Percentiles rank a stretch among this genome's conserved stretches.
phyloP scores from a whole-genome alignment of 2,888 invertebrate species.

The Ischnura elegans region DNA sequence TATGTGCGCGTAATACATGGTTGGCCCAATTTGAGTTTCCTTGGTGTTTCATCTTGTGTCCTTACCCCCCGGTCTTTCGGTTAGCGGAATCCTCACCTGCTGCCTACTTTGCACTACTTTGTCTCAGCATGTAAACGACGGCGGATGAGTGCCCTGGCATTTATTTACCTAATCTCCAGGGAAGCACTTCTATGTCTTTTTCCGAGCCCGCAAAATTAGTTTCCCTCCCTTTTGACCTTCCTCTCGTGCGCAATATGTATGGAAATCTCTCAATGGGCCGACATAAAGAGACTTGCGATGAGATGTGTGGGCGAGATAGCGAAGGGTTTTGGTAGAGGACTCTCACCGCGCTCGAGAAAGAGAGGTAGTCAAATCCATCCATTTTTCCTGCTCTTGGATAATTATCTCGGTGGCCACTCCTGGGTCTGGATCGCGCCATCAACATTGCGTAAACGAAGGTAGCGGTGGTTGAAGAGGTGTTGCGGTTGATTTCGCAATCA shows the following conservation, averaged over 20 bases:
- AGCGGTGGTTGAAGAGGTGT: background rate
- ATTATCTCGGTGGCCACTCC: background rate
- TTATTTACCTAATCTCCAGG: background rate
- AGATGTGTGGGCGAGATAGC: no score
- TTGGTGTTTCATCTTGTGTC: no score
- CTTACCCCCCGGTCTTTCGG: no score
- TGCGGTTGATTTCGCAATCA: background rate
- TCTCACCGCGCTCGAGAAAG: no score
- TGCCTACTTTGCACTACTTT: no score
- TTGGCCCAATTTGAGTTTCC: no score
- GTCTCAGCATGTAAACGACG: no score
- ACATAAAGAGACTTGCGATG: background rate
- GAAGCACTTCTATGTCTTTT: background rate
- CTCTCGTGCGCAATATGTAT: background rate
- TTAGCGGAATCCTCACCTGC: no score
- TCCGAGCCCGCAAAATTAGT: background rate
- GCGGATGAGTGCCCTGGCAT: background rate
- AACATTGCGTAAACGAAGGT: background rate
- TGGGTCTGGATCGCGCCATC: background rate
- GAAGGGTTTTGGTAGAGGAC: no score
- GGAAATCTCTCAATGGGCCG: background rate
- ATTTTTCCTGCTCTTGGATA: no score
- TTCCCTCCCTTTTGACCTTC: background rate
- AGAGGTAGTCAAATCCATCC: no score
- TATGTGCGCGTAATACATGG: no score